A percentile compares a stretch with the other conserved stretches of the same genome.
phyloP scores from a whole-genome alignment of 2,888 invertebrate species.

The Uloborus plumipes region DNA sequence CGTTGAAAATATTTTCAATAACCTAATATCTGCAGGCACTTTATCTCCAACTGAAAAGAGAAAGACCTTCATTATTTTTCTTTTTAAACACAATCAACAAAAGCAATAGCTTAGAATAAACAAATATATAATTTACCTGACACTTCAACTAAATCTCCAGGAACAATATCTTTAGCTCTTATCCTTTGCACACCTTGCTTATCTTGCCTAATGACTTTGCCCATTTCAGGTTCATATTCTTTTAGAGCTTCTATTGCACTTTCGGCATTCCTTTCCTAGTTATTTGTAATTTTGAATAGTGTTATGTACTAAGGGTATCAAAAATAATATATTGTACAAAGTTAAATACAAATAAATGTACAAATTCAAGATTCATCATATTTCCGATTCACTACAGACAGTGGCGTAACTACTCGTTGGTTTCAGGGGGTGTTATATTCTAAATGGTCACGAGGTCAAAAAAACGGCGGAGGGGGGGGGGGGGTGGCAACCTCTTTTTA shows the following conservation, averaged over 20 bases:
- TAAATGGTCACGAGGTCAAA: too few relatives aligned
- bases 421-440: too few relatives aligned
- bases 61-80: neutral
- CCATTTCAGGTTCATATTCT: conserved; percentile 99
- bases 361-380: too few relatives aligned
- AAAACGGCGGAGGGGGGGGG: too few relatives aligned
- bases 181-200: conserved; percentile 98
- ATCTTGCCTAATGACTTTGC: conserved; percentile 95
- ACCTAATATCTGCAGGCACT: conserved; percentile 98
- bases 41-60: conserved; percentile 92
- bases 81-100: neutral
- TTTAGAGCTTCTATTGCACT: conserved; percentile 99
- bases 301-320: neutral
- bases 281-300: conserved; percentile 23
- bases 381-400: too few relatives aligned
- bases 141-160: conserved; percentile 98
- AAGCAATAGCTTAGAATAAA: neutral
- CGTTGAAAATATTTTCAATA: conserved; percentile 96
- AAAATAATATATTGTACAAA: neutral
- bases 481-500: too few relatives aligned
- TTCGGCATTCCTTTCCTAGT: conserved; percentile 98
- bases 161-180: conserved; percentile 97
- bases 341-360: too few relatives aligned
- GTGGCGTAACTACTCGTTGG: too few relatives aligned
- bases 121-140: conserved; percentile 75